These are phyloP conservation scores for Latrodectus hesperus DNA, from an alignment of 2,888 invertebrate genomes.

Conservation along the genomic window DNA sequence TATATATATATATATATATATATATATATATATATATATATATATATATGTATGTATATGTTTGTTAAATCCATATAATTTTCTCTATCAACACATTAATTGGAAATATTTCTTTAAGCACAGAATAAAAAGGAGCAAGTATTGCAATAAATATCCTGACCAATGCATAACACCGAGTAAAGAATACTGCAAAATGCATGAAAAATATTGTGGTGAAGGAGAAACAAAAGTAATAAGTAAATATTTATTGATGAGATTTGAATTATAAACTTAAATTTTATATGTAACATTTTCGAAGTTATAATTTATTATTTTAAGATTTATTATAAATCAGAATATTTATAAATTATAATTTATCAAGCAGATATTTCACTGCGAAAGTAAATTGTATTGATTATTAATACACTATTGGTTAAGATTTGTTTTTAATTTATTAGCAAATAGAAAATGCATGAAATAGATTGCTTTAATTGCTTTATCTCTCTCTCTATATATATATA, in stretches of 20 bases:
- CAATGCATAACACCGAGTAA: constrained; percentile 8
- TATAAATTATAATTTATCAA: background rate
- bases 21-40: too few species aligned
- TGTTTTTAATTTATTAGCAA: too few species aligned
- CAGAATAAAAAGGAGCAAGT: constrained; percentile 41
- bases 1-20: too few species aligned
- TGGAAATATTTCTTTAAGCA: background rate
- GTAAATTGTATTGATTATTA: background rate
- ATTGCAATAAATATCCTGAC: constrained; percentile 40
- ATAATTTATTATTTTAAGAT: background rate
- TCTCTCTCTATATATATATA: too few species aligned
- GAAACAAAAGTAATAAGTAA: constrained; percentile 6
- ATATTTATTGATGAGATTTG: too few species aligned
- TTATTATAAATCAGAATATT: too few species aligned
- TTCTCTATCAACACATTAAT: background rate
- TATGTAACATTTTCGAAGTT: background rate
- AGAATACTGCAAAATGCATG: constrained; percentile 21
- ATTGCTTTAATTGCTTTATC: too few species aligned
- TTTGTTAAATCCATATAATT: too few species aligned
- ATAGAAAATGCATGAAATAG: too few species aligned
- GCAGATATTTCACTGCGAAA: background rate
- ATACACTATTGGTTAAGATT: background rate
- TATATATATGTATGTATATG: too few species aligned
- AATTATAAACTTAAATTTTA: background rate
- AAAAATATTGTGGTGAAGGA: constrained; percentile 5